Evolutionary conservation across 2,797 vertebrate species (phyloP).

Genomic region (Sylvilagus floridanus): DNA sequence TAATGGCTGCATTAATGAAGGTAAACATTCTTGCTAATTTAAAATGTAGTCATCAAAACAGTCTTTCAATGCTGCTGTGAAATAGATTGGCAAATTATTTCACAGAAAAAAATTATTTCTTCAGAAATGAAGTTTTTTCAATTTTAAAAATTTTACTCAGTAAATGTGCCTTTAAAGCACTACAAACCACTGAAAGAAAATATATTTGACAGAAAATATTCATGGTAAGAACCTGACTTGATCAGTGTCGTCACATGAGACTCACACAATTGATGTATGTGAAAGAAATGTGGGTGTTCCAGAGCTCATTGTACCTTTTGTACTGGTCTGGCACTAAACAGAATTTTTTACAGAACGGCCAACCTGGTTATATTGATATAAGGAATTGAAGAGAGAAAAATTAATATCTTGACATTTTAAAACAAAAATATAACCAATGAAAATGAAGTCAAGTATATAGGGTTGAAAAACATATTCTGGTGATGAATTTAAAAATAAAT

Average conservation of each 20-base stretch:
- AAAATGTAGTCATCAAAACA: background rate
- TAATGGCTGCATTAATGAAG: slow-evolving; percentile 63
- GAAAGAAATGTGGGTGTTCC: background rate
- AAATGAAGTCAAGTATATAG: background rate
- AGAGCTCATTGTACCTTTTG: background rate
- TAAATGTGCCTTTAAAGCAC: background rate
- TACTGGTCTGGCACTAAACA: background rate
- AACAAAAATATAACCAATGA: background rate
- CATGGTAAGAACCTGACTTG: background rate
- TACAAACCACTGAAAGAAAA: background rate
- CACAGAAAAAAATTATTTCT: background rate
- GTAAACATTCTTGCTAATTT: slow-evolving; percentile 28
- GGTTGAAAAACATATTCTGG: slow-evolving; percentile 18
- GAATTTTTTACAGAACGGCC: background rate
- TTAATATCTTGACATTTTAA: background rate
- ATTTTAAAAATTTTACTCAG: background rate
- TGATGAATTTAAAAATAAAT: background rate
- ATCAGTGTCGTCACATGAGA: background rate
- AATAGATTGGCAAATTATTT: background rate
- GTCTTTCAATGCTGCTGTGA: background rate
- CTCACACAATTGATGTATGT: accelerated
- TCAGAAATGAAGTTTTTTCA: background rate
- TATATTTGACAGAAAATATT: background rate
- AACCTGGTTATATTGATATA: background rate
- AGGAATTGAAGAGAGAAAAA: background rate